Base-by-base conservation (phyloP, 2,797 vertebrate genomes). In the Threskiornis aethiopicus region DNA sequence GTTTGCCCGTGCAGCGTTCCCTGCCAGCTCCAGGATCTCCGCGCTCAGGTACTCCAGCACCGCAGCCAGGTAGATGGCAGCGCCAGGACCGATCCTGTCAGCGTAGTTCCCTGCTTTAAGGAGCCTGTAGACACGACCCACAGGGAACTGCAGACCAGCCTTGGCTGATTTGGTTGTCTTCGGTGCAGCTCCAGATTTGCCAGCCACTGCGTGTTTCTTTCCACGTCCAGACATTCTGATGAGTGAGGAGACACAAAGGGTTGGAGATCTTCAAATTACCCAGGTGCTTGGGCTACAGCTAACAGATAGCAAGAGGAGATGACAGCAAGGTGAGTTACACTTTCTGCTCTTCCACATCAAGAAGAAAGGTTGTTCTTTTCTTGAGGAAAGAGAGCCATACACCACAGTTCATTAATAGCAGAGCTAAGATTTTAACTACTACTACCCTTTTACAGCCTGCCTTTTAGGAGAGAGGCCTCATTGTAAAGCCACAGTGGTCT, bases 41-140 rank as follows among this genome's bases (percentile, higher is more conserved):
- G 31, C 98, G 28, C 59, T 98, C 98, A 99, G 91, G 59, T 99
- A 99, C 94, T 99, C 98, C 83, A 99, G 57, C 28, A 98, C 91
- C 0, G 98, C 98, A 0, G 98, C 25, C 51, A 99, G 96, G 92
- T 98, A 99, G 11, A 99, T 95, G 0, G 98, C 84, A 29, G 98
- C 94, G 0, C 97, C 98, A 0, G 17, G 35, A 25, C 98, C 97
- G 5, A 99, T 65, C 49, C 98, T 96, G 0, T 81, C 0, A 1
- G 98, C 84, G 0, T 98, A 99, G 83, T 90, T 76, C 2, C 98
- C 98, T 35, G 64, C 98, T 37, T 16, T 98, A 67, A 99, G 97
- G 35, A 98, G 79, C 39, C 98, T 97, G 61, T 98, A 96, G 91
- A 99, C 66, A 31, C 98, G 97, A 26, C 98, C 94, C 9, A 99